Evolutionary conservation across 1,140 invertebrate genomes (phyloP).

Genomic region (Chlorops oryzae): DNA sequence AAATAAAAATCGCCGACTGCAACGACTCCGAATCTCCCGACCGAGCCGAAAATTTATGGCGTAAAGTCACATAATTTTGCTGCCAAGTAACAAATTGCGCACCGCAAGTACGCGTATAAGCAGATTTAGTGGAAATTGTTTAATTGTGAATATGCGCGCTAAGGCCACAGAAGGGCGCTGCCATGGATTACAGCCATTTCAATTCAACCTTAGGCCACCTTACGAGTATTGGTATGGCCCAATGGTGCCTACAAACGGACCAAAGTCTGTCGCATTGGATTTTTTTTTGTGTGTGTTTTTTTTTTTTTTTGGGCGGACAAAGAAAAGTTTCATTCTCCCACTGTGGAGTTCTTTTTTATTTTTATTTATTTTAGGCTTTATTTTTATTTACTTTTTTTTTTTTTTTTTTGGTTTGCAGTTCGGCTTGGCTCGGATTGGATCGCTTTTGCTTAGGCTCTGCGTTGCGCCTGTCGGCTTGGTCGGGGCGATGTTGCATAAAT

Average conservation of each 20-base stretch:
- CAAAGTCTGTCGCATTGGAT: not conserved
- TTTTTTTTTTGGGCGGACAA: too few species aligned
- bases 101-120: conserved; percentile 40
- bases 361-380: not conserved
- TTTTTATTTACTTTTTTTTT: not conserved
- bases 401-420: not conserved
- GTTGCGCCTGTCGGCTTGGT: conserved; percentile 11
- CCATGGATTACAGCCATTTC: not conserved
- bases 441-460: conserved; percentile 17
- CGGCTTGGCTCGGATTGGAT: conserved; percentile 24
- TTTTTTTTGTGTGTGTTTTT: conserved; percentile 11
- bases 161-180: not conserved
- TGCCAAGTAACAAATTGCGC: conserved; percentile 47
- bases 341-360: conserved; percentile 2
- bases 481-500: conserved; percentile 32
- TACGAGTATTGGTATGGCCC: not conserved
- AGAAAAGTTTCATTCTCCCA: too few species aligned
- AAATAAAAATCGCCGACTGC: not conserved
- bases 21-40: not conserved
- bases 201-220: not conserved
- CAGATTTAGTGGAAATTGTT: conserved; percentile 49
- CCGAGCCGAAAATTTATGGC: conserved; percentile 34
- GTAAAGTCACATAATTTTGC: conserved; percentile 47
- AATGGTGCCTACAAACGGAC: not conserved
- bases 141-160: conserved; percentile 34